Percentiles rank a stretch among this genome's conserved stretches.
Conservation (phyloP, 2,797 vertebrate genomes). For the Phylloscopus collybita region DNA sequence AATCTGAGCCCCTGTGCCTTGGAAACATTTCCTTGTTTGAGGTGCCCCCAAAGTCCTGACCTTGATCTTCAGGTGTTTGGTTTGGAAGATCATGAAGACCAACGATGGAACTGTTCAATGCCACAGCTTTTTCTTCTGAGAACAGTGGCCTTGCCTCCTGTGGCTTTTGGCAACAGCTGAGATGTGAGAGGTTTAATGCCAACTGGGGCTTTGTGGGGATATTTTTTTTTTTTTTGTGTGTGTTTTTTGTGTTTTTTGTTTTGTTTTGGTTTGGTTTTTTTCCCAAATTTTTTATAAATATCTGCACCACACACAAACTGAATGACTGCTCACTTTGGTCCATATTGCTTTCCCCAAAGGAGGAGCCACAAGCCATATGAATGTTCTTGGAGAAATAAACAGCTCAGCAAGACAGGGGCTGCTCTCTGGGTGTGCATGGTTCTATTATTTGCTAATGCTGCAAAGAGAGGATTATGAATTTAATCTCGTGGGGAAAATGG, state of each 20-base stretch:
- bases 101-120: not conserved
- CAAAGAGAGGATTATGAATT: conserved; percentile 54
- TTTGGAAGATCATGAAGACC: not conserved
- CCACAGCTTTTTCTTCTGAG: not conserved
- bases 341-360: not conserved
- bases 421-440: not conserved
- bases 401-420: conserved; percentile 30
- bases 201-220: rapidly evolving
- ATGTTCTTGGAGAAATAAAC: conserved; percentile 49
- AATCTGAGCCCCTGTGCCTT: not conserved
- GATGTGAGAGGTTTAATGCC: not conserved
- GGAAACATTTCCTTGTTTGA: not conserved
- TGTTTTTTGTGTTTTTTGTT: too few species aligned
- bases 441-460: conserved; percentile 16
- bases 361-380: conserved; percentile 1
- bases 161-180: not conserved
- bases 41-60: not conserved
- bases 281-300: not conserved
- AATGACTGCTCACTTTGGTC: not conserved
- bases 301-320: not conserved
- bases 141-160: not conserved
- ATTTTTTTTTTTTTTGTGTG: not conserved
- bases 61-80: too few species aligned
- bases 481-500: not conserved
- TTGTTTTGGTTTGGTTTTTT: not conserved